Evolutionary conservation across 2,888 invertebrate genomes (phyloP), one percentile per base, ranked within the genome.

Genomic region (Athripsodes cinereus): DNA sequence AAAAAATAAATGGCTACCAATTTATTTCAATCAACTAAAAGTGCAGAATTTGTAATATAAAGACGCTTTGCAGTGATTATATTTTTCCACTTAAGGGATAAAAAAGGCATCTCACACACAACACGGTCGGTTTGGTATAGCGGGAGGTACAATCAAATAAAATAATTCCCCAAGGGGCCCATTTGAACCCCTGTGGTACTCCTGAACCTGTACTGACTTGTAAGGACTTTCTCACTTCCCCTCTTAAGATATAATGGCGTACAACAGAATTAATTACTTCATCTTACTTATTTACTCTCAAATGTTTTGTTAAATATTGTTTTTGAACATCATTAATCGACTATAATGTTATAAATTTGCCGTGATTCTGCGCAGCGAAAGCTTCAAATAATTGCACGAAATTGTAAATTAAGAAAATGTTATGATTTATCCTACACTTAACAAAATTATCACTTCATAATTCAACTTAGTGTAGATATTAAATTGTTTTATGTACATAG

Each of bases 81-180:
- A 57, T 54, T 60, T 53, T 54, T 58, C 46, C 52, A 22, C 54
- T 47, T 53, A 49, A 53, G 62, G 59, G 59, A 55, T 59, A 62
- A 62, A 62, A 62, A 59, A 54, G 34, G 56, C 56, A 52, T 34
- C 47, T n/a, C 21, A 50, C 47, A 11, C 22, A 16, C 40, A 48
- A 20, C 18, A 53, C 22, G 58, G 48, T 51, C 44, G 31, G 48
- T 31, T 34, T 49, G 73, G 76, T 77, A 76, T 77, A 77, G 74
- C 72, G 72, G 73, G 79, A 79, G 74, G 79, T 78, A 78, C 81
- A 83, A 83, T 83, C 83, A 81, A 83, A 84, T 83, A 82, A 83
- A 83, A 83, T 83, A 83, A 84, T 84, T 84, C 83, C 84, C 83
- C 84, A 69, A 73, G 83, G 81, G 84, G 80, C 81, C 81, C 82